Conservation (phyloP, 2,797 vertebrate genomes). For the Macropodus opercularis region DNA sequence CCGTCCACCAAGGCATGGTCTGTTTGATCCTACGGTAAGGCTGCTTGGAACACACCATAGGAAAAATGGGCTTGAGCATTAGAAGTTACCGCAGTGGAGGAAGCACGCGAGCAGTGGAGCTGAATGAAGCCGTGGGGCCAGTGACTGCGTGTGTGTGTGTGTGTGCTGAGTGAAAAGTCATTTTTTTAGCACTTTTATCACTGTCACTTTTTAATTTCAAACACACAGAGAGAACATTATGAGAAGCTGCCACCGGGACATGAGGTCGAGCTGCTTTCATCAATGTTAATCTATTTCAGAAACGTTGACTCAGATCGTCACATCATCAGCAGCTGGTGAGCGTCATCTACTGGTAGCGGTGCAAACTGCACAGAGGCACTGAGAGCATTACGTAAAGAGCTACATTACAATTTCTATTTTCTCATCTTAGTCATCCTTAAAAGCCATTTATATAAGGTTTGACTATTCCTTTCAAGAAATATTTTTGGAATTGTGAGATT, state of each 20-base stretch:
- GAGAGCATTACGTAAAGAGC: not conserved
- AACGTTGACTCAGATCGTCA: not conserved
- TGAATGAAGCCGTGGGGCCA: conserved; percentile 16
- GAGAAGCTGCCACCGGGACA: conserved; percentile 24
- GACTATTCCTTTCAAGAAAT: not conserved
- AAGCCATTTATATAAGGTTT: too few relatives aligned
- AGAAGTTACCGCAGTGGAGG: conserved; percentile 47
- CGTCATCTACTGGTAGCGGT: conserved; percentile 63
- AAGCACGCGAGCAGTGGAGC: conserved; percentile 34
- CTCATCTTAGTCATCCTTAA: too few relatives aligned
- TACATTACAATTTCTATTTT: too few relatives aligned
- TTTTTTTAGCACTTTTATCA: conserved; percentile 57
- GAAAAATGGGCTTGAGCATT: conserved; percentile 56
- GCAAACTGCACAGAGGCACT: not conserved
- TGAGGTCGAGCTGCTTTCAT: conserved; percentile 30
- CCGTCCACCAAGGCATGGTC: conserved; percentile 48
- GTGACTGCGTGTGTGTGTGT: conserved; percentile 5
- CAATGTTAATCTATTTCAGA: conserved; percentile 7
- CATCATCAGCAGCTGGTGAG: conserved; percentile 29
- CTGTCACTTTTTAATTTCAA: conserved; percentile 58
- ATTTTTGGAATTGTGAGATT: too few relatives aligned
- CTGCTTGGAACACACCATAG: conserved; percentile 49
- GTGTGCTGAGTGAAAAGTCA: conserved; percentile 34
- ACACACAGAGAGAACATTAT: conserved; percentile 28
- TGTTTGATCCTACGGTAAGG: conserved; percentile 58